Percentiles rank a stretch among this genome's conserved stretches.
Conservation (phyloP, 1,140 invertebrate species). For the Bicyclus anynana region DNA sequence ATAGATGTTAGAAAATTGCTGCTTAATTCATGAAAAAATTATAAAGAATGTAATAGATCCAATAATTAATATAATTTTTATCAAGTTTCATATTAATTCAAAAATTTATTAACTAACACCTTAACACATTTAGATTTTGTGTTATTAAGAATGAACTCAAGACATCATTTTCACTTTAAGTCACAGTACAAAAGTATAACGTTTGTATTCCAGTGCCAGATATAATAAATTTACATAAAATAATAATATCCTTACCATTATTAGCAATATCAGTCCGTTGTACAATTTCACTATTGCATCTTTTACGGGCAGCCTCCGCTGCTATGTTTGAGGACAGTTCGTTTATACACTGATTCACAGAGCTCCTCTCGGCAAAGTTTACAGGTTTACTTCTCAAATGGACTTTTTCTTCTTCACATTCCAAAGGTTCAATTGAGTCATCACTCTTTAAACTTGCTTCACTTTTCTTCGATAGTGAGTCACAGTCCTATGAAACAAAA, state of each 20-base stretch:
- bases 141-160: too few species aligned
- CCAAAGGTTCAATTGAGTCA: constrained; percentile 47
- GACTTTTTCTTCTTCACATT: constrained; percentile 67
- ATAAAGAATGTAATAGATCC: too few species aligned
- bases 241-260: constrained; percentile 41
- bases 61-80: too few species aligned
- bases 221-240: too few species aligned
- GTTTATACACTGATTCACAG: constrained; percentile 81
- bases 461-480: constrained; percentile 62
- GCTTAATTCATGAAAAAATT: too few species aligned
- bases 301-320: constrained; percentile 58
- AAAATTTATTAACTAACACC: too few species aligned
- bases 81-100: too few species aligned
- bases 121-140: too few species aligned
- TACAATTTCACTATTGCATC: constrained; percentile 71
- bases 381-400: constrained; percentile 59
- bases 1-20: too few species aligned
- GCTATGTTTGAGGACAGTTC: constrained; percentile 80
- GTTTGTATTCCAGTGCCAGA: too few species aligned
- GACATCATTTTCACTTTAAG: too few species aligned
- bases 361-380: constrained; percentile 66
- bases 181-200: too few species aligned
- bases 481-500: constrained; percentile 44
- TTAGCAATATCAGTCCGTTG: constrained; percentile 56
- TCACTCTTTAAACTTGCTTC: constrained; percentile 58